Conservation (phyloP, 2,888 invertebrate genomes). For the Arrhopalites spinosus region DNA sequence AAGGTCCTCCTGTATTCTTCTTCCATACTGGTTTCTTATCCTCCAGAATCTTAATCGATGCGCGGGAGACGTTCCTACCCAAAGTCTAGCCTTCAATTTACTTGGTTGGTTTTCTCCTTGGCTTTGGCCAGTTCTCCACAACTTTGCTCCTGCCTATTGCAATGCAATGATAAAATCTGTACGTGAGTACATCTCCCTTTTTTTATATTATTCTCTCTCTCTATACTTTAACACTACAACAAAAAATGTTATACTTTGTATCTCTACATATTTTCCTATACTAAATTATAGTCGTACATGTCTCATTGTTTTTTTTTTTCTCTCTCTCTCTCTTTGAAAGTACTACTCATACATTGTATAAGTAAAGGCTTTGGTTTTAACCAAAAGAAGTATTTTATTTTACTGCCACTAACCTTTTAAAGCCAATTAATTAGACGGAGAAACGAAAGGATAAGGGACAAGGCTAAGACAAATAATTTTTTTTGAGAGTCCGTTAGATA, state of each 20-base stretch:
- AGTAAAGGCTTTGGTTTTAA: background rate
- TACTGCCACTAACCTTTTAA: background rate
- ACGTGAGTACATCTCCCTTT: background rate
- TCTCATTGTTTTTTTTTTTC: background rate
- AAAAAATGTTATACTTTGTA: conserved; percentile 9
- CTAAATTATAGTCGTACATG: too few species aligned
- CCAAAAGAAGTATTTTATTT: background rate
- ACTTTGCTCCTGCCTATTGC: conserved; percentile 6
- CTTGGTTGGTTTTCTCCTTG: conserved; percentile 7
- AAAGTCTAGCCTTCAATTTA: conserved; percentile 6
- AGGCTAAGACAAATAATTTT: background rate
- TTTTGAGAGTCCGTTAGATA: too few species aligned
- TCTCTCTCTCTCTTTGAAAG: background rate
- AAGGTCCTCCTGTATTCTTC: conserved; percentile 11
- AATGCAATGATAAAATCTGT: conserved; percentile 1
- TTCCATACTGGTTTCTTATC: conserved; percentile 40
- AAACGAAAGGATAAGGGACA: background rate
- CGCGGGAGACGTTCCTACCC: conserved; percentile 42
- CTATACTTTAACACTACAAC: too few species aligned
- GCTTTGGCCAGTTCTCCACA: background rate
- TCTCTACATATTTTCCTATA: too few species aligned
- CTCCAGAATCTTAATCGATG: conserved; percentile 46
- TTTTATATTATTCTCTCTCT: too few species aligned
- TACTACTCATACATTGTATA: background rate
- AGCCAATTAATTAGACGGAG: conserved; percentile 1